Evolutionary conservation across 2,113 vertebrate species (phyloP).

Genomic region (Malurus alboscapulatus): DNA sequence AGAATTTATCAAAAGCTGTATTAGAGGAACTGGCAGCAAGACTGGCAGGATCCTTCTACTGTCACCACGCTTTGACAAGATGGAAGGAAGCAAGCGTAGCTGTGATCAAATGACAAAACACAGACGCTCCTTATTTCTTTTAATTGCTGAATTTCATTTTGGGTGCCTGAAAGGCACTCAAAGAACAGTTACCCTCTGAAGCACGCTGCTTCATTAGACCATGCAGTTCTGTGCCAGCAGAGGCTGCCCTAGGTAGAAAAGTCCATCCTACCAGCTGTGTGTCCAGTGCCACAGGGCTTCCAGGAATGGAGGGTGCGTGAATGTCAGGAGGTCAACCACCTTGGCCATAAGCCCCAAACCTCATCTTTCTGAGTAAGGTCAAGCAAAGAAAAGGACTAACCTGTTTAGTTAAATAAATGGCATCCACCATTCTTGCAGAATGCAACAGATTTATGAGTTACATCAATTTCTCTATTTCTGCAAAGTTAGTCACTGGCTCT

Average conservation of each 20-base stretch:
- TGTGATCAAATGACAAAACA: constrained; percentile 18
- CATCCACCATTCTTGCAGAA: neutral
- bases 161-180: neutral
- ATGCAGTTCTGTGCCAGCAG: neutral
- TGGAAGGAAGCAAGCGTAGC: neutral
- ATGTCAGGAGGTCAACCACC: neutral
- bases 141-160: neutral
- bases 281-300: neutral
- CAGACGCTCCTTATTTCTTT: neutral
- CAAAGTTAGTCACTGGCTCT: neutral
- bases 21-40: constrained; percentile 1
- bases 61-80: constrained; percentile 18
- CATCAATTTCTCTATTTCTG: constrained; percentile 11
- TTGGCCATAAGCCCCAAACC: neutral
- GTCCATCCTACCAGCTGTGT: neutral
- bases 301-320: neutral
- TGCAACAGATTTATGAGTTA: neutral
- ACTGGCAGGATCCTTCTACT: neutral
- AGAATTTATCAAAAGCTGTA: neutral
- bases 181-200: neutral
- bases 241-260: neutral
- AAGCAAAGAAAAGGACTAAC: neutral
- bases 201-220: neutral
- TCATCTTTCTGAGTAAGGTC: neutral
- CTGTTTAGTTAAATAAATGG: constrained; percentile 14